Percentiles rank a stretch among this genome's conserved stretches.
These are phyloP conservation scores for Formica aserva DNA, from an alignment of 2,888 invertebrate genomes.

Conservation along the genomic window DNA sequence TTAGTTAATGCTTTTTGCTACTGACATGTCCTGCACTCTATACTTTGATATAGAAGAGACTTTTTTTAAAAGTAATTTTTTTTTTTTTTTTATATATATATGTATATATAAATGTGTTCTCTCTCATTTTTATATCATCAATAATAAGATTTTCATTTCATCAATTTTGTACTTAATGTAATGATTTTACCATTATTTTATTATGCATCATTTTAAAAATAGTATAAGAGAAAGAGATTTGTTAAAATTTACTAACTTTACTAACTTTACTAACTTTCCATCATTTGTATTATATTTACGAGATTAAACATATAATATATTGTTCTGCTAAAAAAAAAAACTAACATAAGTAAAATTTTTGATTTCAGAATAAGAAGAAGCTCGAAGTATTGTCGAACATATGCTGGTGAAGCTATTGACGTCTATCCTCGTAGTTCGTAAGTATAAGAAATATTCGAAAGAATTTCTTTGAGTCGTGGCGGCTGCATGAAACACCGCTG, in stretches of 20 bases:
- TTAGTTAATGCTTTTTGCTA: not conserved
- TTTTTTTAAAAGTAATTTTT: not conserved
- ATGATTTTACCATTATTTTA: not conserved
- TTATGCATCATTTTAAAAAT: not conserved
- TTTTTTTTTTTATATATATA: not conserved
- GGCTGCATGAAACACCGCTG: conserved; percentile 84
- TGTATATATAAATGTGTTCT: not conserved
- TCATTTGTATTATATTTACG: not conserved
- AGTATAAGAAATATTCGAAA: conserved; percentile 63
- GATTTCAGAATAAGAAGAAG: conserved; percentile 5
- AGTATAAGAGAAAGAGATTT: not conserved
- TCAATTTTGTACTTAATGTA: not conserved
- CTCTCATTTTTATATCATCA: not conserved
- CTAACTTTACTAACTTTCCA: not conserved
- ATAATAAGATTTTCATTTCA: not conserved
- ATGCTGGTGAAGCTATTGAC: not conserved
- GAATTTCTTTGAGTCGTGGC: conserved; percentile 77
- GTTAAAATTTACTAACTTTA: not conserved
- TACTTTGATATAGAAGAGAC: not conserved
- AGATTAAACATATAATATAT: not conserved
- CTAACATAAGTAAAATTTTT: conserved; percentile 18
- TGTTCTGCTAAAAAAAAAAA: not conserved
- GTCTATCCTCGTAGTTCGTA: conserved; percentile 29
- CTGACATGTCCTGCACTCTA: conserved; percentile 33
- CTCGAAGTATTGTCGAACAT: not conserved